Conservation (phyloP, 2,797 vertebrate genomes). For the Enoplosus armatus region DNA sequence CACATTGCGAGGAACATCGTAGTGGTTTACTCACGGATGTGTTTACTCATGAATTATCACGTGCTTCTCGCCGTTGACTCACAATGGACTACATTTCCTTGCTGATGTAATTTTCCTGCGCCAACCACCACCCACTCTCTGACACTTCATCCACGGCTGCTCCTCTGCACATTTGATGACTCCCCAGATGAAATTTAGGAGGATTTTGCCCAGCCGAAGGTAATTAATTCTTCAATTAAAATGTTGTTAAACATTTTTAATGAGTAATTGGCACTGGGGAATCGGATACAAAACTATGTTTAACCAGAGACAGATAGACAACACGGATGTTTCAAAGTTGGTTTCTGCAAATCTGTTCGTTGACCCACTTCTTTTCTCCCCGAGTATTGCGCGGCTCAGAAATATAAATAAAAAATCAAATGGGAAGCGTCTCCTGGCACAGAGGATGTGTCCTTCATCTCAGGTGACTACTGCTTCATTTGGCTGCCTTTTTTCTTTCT, state of each 20-base stretch:
- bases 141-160: slow-evolving; percentile 70
- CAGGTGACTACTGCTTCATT: slow-evolving; percentile 87
- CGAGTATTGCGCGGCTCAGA: slow-evolving; percentile 68
- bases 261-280: slow-evolving; percentile 88
- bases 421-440: slow-evolving; percentile 77
- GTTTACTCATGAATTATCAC: slow-evolving; percentile 71
- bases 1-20: slow-evolving; percentile 65
- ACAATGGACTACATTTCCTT: slow-evolving; percentile 54
- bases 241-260: slow-evolving; percentile 94
- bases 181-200: slow-evolving; percentile 89
- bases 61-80: slow-evolving; percentile 65
- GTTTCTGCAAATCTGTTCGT: slow-evolving; percentile 80
- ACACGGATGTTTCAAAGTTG: slow-evolving; percentile 84
- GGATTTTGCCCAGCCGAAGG: slow-evolving; percentile 88
- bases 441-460: slow-evolving; percentile 86
- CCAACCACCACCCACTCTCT: slow-evolving; percentile 61
- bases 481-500: slow-evolving; percentile 65
- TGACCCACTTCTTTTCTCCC: slow-evolving; percentile 85
- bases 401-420: slow-evolving; percentile 87
- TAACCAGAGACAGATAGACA: slow-evolving; percentile 85
- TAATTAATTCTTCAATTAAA: slow-evolving; percentile 94
- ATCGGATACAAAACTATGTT: slow-evolving; percentile 87
- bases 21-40: slow-evolving; percentile 59
- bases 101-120: slow-evolving; percentile 80
- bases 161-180: slow-evolving; percentile 79